Conservation (phyloP, 2,113 vertebrate genomes). For the Xiphorhynchus elegans region DNA sequence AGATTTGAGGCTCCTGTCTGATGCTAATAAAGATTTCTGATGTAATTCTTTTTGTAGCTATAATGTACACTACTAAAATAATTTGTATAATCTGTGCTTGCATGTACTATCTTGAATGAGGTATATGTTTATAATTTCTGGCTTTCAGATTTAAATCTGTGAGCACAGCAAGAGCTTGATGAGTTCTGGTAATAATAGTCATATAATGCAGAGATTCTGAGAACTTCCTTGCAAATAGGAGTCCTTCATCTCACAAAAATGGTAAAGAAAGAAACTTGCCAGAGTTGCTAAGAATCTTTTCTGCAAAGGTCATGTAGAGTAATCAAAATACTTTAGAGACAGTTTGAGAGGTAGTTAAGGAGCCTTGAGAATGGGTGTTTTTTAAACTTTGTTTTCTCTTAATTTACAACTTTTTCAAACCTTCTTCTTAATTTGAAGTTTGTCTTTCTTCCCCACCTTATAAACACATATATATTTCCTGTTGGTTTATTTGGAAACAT, state of each 20-base stretch:
- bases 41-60: neutral
- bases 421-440: neutral
- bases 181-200: constrained; percentile 35
- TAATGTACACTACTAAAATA: neutral
- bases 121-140: constrained; percentile 35
- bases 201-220: constrained; percentile 6
- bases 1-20: neutral
- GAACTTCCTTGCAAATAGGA: constrained; percentile 24
- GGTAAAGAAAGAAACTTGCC: neutral
- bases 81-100: neutral
- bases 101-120: neutral
- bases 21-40: neutral
- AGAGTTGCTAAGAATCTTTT: neutral
- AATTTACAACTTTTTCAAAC: neutral
- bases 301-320: neutral
- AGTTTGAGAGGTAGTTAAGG: neutral
- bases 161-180: neutral
- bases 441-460: neutral
- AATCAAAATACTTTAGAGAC: neutral
- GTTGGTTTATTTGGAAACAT: neutral
- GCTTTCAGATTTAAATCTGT: constrained; percentile 44
- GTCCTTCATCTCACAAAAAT: neutral
- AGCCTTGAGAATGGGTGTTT: neutral
- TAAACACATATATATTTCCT: neutral
- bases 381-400: neutral